phyloP scores from a whole-genome alignment of 1,140 invertebrate genomes.

The Diachasma alloeum region DNA sequence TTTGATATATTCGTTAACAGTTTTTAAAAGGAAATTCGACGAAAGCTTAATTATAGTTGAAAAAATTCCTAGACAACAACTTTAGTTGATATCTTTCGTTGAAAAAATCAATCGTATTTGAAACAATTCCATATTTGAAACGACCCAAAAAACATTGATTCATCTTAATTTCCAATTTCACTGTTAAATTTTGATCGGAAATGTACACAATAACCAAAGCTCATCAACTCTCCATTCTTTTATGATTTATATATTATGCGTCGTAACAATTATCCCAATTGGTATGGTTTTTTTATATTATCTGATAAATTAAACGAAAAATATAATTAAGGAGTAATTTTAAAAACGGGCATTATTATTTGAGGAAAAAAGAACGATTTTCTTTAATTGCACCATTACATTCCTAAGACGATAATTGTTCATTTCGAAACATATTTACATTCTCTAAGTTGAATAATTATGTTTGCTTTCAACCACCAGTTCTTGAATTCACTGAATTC shows the following conservation, averaged over 20 bases:
- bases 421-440: constrained; percentile 31
- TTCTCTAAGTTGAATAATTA: not conserved
- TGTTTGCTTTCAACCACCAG: not conserved
- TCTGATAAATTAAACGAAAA: constrained; percentile 25
- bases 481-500: constrained; percentile 27
- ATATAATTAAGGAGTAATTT: constrained; percentile 7
- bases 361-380: constrained; percentile 38
- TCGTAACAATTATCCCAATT: constrained; percentile 6
- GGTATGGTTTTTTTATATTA: not conserved
- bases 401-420: constrained; percentile 40
- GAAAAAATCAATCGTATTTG: no score
- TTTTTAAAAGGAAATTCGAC: no score
- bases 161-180: no score
- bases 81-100: no score
- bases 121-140: no score
- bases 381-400: constrained; percentile 50
- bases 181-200: not conserved
- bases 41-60: no score
- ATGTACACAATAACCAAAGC: not conserved
- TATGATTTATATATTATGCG: no score
- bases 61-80: no score
- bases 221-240: not conserved
- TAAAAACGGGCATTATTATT: constrained; percentile 39
- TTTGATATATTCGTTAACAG: no score
- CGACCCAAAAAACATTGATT: no score